A percentile compares a stretch with the other conserved stretches of the same genome.
Conservation (phyloP, 2,888 invertebrate species). For the Pandemis cinnamomeana region DNA sequence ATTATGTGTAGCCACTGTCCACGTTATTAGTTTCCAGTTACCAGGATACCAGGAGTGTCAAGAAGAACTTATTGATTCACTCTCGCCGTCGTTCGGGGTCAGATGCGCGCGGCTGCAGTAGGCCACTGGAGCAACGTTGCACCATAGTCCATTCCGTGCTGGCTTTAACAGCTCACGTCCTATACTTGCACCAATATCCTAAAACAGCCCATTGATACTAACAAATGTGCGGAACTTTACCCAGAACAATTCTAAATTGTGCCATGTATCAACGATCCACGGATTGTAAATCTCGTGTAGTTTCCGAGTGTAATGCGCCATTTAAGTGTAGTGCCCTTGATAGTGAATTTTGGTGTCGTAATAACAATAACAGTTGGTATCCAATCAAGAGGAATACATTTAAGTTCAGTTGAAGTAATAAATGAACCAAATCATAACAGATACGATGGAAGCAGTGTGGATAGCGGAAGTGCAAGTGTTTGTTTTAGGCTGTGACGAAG, state of each 20-base stretch:
- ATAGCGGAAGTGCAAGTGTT: background rate
- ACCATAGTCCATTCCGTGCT: conserved; percentile 71
- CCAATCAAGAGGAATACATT: background rate
- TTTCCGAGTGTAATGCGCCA: background rate
- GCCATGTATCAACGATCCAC: background rate
- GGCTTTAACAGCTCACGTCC: conserved; percentile 68
- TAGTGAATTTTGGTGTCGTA: background rate
- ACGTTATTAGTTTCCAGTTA: conserved; percentile 44
- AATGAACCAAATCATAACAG: too few relatives aligned
- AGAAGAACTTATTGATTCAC: conserved; percentile 78
- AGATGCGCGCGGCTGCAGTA: conserved; percentile 82
- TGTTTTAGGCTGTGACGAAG: background rate
- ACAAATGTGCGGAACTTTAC: background rate
- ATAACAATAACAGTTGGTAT: background rate
- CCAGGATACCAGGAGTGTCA: conserved; percentile 49
- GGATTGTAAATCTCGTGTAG: background rate
- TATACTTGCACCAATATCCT: conserved; percentile 34
- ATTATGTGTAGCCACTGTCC: conserved; percentile 12
- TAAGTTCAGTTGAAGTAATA: background rate
- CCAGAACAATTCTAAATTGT: background rate
- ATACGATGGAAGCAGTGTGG: background rate
- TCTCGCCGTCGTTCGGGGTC: conserved; percentile 77
- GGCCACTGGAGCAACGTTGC: conserved; percentile 76
- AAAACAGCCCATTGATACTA: background rate
- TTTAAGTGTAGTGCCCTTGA: background rate